Conservation (phyloP, 2,113 vertebrate species). For the Kobus ellipsiprymnus region DNA sequence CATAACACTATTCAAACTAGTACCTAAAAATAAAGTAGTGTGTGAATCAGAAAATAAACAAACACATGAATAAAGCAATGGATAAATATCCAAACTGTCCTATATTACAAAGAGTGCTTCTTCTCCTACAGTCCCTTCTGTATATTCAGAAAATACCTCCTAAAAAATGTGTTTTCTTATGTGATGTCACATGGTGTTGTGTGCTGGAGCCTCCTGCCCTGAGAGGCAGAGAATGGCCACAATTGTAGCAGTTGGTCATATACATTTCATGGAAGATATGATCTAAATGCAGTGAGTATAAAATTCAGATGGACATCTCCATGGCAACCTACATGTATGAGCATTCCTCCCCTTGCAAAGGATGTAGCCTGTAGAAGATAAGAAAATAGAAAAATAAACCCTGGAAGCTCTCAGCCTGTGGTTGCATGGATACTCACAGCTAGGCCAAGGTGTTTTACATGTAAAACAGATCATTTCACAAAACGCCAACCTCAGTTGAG, state of each 20-base stretch:
- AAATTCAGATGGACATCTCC: background rate
- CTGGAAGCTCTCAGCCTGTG: background rate
- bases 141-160: background rate
- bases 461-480: background rate
- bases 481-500: background rate
- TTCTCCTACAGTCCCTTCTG: background rate
- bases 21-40: background rate
- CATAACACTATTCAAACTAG: background rate
- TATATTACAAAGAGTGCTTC: background rate
- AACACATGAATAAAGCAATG: background rate
- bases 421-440: background rate
- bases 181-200: background rate
- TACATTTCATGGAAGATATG: background rate
- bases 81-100: background rate
- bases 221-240: background rate
- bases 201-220: background rate
- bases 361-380: background rate
- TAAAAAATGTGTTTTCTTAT: background rate
- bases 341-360: background rate
- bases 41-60: background rate
- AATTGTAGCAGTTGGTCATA: background rate
- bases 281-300: background rate
- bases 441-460: background rate
- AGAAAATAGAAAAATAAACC: background rate
- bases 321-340: background rate